These are phyloP conservation scores for Cecropterus lyciades DNA, from an alignment of 1,140 invertebrate species.

Conservation along the genomic window DNA sequence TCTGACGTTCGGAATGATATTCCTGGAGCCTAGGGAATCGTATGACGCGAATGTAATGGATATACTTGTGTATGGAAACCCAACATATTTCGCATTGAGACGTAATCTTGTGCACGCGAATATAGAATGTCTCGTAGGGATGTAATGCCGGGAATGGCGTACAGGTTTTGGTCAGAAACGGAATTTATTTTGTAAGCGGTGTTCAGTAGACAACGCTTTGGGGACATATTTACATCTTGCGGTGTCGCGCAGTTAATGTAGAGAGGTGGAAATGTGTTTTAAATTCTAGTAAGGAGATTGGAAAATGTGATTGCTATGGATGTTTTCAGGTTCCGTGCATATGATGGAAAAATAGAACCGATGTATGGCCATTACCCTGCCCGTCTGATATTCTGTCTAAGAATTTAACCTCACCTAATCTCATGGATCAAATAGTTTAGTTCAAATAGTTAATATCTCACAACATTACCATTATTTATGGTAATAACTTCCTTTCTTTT, in stretches of 20 bases:
- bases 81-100: constrained; percentile 18
- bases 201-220: constrained; percentile 21
- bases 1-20: constrained; percentile 25
- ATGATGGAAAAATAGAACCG: no score
- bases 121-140: constrained; percentile 16
- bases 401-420: no score
- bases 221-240: constrained; percentile 31
- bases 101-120: constrained; percentile 11
- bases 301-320: neutral
- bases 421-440: no score
- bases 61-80: constrained; percentile 17
- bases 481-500: neutral
- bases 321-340: neutral
- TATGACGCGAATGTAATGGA: constrained; percentile 18
- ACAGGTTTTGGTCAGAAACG: constrained; percentile 11
- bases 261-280: constrained; percentile 18
- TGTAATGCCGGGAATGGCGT: constrained; percentile 19
- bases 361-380: no score
- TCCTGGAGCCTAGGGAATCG: constrained; percentile 22
- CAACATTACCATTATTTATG: neutral
- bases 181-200: constrained; percentile 7
- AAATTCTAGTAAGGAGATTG: constrained; percentile 7
- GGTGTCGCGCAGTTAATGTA: constrained; percentile 5
- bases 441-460: no score
- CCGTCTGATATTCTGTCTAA: no score